Percentiles rank a stretch among this genome's conserved stretches.
Conservation (phyloP, 1,140 invertebrate genomes). For the Cyclina sinensis region DNA sequence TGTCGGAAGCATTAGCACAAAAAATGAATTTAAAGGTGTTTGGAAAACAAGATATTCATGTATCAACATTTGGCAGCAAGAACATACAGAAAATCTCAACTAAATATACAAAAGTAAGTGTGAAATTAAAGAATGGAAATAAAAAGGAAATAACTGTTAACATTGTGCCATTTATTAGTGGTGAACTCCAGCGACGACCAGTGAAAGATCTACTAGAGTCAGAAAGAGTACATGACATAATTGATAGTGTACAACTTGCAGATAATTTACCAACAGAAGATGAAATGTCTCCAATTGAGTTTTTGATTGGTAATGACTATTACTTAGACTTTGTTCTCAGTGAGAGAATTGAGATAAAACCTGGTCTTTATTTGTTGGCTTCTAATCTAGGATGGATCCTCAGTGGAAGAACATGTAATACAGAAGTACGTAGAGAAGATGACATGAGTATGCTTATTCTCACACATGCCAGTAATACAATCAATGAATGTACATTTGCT, state of each 20-base stretch:
- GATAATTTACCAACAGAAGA: background rate
- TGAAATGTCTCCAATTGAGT: background rate
- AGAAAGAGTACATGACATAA: conserved; percentile 15
- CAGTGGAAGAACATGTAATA: background rate
- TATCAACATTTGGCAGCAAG: background rate
- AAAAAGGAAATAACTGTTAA: background rate
- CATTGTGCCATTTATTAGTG: conserved; percentile 1
- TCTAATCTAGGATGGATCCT: too few species aligned
- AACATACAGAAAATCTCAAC: background rate
- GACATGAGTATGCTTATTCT: background rate
- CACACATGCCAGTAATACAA: background rate
- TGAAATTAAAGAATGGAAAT: conserved; percentile 3
- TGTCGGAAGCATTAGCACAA: conserved; percentile 2
- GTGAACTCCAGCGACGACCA: background rate
- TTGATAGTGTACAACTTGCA: background rate
- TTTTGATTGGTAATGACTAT: conserved; percentile 36
- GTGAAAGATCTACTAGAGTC: background rate
- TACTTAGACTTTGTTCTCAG: conserved; percentile 2
- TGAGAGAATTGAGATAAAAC: background rate
- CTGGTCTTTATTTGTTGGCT: background rate
- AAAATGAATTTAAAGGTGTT: background rate
- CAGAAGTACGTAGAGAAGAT: background rate
- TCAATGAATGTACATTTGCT: background rate
- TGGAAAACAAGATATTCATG: conserved; percentile 8
- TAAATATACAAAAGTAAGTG: conserved; percentile 5